Percentiles rank a stretch among this genome's conserved stretches.
phyloP scores from a whole-genome alignment of 2,797 vertebrate species.

The Eulemur albifrons region DNA sequence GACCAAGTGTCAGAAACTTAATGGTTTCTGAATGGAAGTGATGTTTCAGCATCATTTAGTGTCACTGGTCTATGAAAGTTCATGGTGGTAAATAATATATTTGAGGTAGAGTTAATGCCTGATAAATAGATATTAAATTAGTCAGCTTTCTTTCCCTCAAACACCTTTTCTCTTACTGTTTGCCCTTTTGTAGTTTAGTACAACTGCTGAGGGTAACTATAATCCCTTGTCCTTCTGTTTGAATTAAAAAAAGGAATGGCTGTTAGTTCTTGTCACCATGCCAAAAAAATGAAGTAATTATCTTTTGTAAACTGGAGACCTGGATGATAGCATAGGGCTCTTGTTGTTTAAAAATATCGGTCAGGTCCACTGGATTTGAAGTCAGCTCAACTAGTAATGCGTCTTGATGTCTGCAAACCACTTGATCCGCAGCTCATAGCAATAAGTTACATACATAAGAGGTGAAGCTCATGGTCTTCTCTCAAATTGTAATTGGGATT shows the following conservation, averaged over 20 bases:
- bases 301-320: conserved; percentile 28
- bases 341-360: not conserved
- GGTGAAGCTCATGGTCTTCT: not conserved
- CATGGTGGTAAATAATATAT: not conserved
- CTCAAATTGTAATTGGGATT: not conserved
- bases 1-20: conserved; percentile 60
- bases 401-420: not conserved
- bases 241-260: not conserved
- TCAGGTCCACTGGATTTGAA: not conserved
- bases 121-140: not conserved
- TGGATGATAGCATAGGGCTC: not conserved
- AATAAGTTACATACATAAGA: not conserved
- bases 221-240: not conserved
- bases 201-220: not conserved
- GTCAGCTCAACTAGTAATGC: not conserved
- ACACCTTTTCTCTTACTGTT: not conserved
- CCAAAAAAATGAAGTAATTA: conserved; percentile 43
- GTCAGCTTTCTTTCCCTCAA: not conserved
- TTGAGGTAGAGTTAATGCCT: not conserved
- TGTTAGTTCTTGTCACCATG: not conserved
- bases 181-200: not conserved
- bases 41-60: not conserved
- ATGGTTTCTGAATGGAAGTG: conserved; percentile 56
- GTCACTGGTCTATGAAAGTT: conserved; percentile 51
- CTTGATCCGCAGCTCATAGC: not conserved